These are phyloP conservation scores for Pectinophora gossypiella DNA, from an alignment of 1,140 invertebrate genomes.

Conservation along the genomic window DNA sequence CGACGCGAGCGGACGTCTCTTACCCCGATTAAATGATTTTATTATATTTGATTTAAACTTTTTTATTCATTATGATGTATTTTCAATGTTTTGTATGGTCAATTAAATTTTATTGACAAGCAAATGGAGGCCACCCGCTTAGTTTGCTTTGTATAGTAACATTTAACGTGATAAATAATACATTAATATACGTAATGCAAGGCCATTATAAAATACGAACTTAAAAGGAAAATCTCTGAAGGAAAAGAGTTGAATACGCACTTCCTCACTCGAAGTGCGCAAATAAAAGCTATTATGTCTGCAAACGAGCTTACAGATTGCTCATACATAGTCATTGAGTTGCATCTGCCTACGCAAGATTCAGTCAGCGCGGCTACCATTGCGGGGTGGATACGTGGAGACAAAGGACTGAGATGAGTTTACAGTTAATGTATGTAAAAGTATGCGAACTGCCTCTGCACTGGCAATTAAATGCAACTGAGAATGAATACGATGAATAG, in stretches of 20 bases:
- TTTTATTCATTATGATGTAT: neutral
- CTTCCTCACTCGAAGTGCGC: constrained; percentile 8
- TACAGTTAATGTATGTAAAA: constrained; percentile 4
- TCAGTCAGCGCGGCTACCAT: neutral
- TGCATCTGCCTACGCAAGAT: constrained; percentile 19
- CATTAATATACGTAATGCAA: neutral
- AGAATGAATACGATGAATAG: neutral
- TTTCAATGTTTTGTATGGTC: neutral
- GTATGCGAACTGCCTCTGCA: neutral
- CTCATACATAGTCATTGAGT: constrained; percentile 24
- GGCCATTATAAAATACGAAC: neutral
- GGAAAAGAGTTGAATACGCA: neutral
- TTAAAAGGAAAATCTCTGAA: neutral
- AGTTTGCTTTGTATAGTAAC: neutral
- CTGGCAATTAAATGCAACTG: neutral
- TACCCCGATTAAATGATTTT: neutral
- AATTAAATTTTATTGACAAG: no score
- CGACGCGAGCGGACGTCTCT: constrained; percentile 24
- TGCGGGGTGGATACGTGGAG: neutral
- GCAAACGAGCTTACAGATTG: constrained; percentile 20
- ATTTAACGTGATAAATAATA: neutral
- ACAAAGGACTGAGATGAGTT: neutral
- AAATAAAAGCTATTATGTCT: constrained; percentile 19
- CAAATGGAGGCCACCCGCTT: neutral
- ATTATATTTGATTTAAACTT: neutral